These are phyloP conservation scores for Musca domestica DNA, from an alignment of 1,140 invertebrate species.

Conservation along the genomic window DNA sequence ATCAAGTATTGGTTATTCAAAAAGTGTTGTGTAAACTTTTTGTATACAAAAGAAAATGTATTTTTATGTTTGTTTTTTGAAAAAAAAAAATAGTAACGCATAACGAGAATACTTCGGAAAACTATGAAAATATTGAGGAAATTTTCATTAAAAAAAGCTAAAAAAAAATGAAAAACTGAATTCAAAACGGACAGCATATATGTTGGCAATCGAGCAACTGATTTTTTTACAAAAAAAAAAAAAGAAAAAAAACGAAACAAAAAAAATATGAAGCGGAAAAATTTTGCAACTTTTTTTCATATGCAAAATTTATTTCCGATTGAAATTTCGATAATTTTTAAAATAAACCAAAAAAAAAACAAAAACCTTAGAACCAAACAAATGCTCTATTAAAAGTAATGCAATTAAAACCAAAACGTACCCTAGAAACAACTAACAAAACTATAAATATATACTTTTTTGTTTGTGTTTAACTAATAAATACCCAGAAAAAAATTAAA, in stretches of 20 bases:
- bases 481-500: too few species aligned
- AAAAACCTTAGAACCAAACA: background rate
- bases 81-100: slow-evolving; percentile 24
- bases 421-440: background rate
- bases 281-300: background rate
- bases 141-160: slow-evolving; percentile 26
- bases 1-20: too few species aligned
- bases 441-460: slow-evolving; percentile 4
- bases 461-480: slow-evolving; percentile 3
- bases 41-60: slow-evolving; percentile 34
- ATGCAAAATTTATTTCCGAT: slow-evolving; percentile 13
- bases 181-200: slow-evolving; percentile 50
- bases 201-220: slow-evolving; percentile 55
- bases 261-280: background rate
- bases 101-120: too few species aligned
- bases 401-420: background rate
- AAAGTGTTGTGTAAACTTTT: slow-evolving; percentile 35
- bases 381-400: background rate
- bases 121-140: too few species aligned
- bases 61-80: slow-evolving; percentile 42
- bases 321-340: slow-evolving; percentile 31
- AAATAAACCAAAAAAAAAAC: too few species aligned
- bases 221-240: slow-evolving; percentile 5
- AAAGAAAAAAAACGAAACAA: background rate
- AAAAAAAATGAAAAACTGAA: slow-evolving; percentile 33